Base-by-base conservation (phyloP, 2,888 invertebrate species). In the Tipula lateralis region DNA sequence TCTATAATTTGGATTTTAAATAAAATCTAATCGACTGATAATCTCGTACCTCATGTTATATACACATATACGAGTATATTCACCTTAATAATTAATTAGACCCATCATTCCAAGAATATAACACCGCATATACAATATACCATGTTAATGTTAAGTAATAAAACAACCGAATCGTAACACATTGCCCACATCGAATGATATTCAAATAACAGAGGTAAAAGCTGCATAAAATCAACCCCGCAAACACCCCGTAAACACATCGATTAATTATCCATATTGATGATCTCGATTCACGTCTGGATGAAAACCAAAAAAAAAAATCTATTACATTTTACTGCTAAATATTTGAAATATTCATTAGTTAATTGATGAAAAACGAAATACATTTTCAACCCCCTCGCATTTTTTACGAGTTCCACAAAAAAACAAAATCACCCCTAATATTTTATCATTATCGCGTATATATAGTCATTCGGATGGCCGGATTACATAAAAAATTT, bases 301-400 rank as follows among this genome's bases (percentile, higher is more conserved):
- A 66, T 66, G 66, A 66, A 66, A 66, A 66, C 12, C 66, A 12
- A 66, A 66, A 66, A 66, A 12, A 66, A 66, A 66, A 66, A 66
- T 66, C 66, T 66, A 66, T 66, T 66, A 66, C 66, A 66, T 66
- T 66, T 66, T 66, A 66, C 66, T 66, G 66, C 66, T 66, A 66
- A 66, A 66, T 66, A 66, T 66, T 66, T 66, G 66, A 66, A 66
- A 66, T 66, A 66, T 66, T 66, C 66, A 66, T 66, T 66, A 66
- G 66, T 66, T 66, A 66, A 66, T 66, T 66, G 66, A 66, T 66
- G 24, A 12, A 66, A 66, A 66, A 36, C 7, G 1, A 44, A 44
- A 44, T 7, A 44, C 44, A 44, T 44, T 44, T 44, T 44, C 44
- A 66, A 66, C 66, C 66, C 66, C 66, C 66, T 66, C 66, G 24